Conservation (phyloP, 1,140 invertebrate genomes). For the Leptopilina clavipes region DNA sequence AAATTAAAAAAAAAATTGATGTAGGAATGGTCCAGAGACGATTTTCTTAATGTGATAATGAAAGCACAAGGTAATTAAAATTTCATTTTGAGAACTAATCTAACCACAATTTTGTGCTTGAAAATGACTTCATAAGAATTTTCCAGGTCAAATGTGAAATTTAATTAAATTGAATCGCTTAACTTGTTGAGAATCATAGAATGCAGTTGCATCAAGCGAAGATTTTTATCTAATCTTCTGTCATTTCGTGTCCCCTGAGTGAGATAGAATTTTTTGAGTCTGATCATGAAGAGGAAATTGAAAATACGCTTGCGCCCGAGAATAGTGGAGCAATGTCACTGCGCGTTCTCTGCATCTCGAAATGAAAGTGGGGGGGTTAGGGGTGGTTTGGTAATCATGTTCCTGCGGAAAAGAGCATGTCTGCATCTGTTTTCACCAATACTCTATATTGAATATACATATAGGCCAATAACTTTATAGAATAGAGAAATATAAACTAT, state of each 20-base stretch:
- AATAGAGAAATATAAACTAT: background rate
- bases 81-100: constrained; percentile 42
- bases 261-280: background rate
- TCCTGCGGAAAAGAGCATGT: constrained; percentile 32
- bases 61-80: too few species aligned
- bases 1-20: too few species aligned
- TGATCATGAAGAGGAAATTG: constrained; percentile 5
- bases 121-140: background rate
- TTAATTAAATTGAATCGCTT: background rate
- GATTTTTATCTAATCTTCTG: constrained; percentile 1
- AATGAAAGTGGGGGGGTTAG: constrained; percentile 34
- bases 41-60: too few species aligned
- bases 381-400: constrained; percentile 25
- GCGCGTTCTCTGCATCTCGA: constrained; percentile 51
- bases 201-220: background rate
- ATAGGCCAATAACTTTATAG: background rate
- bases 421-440: background rate
- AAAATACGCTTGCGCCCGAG: constrained; percentile 26
- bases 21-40: too few species aligned
- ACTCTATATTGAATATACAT: background rate
- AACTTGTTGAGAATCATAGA: background rate
- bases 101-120: background rate
- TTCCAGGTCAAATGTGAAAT: background rate
- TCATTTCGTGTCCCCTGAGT: background rate
- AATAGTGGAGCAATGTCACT: constrained; percentile 48